phyloP scores from a whole-genome alignment of 2,888 invertebrate species.

The Leptinotarsa tumamoca region DNA sequence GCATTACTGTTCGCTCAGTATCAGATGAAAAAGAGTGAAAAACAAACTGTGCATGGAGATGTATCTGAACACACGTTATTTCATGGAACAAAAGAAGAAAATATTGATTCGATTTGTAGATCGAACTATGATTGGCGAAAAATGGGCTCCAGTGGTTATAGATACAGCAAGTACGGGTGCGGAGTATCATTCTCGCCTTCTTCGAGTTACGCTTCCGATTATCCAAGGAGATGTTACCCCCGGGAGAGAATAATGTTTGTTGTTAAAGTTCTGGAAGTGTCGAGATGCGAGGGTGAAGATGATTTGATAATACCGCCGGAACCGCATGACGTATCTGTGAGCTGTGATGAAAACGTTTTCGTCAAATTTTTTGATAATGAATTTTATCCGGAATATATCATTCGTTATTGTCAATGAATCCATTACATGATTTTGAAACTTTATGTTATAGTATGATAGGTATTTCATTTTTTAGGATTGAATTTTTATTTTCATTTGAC shows the following conservation, averaged over 20 bases:
- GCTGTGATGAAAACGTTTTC: too few species aligned
- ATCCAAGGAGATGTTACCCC: neutral
- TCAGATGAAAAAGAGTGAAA: constrained; percentile 11
- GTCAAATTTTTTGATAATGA: too few species aligned
- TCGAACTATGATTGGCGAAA: constrained; percentile 17
- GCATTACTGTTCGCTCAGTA: constrained; percentile 16
- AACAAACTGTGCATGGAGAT: neutral
- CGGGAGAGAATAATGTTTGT: neutral
- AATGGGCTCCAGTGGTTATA: constrained; percentile 11
- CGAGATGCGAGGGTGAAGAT: neutral
- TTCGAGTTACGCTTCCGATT: constrained; percentile 2
- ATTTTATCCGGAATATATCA: too few species aligned
- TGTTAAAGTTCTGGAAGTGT: constrained; percentile 13
- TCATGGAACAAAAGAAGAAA: constrained; percentile 2
- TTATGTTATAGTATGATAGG: too few species aligned
- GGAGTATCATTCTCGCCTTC: neutral
- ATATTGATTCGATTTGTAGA: constrained; percentile 20
- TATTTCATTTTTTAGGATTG: too few species aligned
- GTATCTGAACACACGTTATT: neutral
- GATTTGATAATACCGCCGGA: neutral
- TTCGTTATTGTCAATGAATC: too few species aligned
- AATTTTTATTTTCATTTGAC: too few species aligned
- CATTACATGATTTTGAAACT: too few species aligned
- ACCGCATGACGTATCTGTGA: neutral
- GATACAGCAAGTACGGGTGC: constrained; percentile 19